These are phyloP conservation scores for Cottus gobio DNA, from an alignment of 2,113 vertebrate species.

Conservation along the genomic window DNA sequence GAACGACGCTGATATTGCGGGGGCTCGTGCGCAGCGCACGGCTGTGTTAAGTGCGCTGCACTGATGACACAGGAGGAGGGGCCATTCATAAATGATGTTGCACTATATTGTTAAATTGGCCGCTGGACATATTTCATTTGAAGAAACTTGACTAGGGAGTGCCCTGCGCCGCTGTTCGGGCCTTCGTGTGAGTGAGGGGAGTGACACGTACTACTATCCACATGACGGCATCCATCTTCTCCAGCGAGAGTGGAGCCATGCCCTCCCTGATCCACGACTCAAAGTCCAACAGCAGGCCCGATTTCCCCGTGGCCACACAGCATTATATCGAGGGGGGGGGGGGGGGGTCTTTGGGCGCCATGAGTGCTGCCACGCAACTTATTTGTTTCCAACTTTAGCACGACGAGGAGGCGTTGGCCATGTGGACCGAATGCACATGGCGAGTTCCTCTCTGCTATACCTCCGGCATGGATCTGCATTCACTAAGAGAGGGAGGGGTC, in stretches of 20 bases:
- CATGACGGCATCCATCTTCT: conserved; percentile 79
- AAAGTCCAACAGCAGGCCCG: conserved; percentile 69
- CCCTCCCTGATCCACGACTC: conserved; percentile 54
- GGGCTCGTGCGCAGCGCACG: conserved; percentile 68
- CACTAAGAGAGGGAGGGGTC: conserved; percentile 64
- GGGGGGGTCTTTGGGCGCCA: conserved; percentile 17
- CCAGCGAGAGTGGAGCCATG: conserved; percentile 54
- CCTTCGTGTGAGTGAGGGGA: conserved; percentile 3
- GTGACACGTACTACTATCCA: conserved; percentile 74
- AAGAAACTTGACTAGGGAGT: neutral
- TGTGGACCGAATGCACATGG: conserved; percentile 57
- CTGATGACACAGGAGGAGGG: conserved; percentile 69
- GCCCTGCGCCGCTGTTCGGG: neutral
- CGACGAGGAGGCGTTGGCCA: conserved; percentile 11
- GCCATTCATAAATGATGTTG: conserved; percentile 75
- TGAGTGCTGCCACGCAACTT: neutral
- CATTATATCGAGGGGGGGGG: neutral
- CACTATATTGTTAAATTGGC: conserved; percentile 57
- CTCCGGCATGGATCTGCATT: conserved; percentile 49
- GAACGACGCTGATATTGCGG: conserved; percentile 67
- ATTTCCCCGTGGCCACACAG: conserved; percentile 24
- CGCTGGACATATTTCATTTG: conserved; percentile 19
- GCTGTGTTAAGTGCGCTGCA: conserved; percentile 57
- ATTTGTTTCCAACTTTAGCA: conserved; percentile 28
- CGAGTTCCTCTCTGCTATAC: conserved; percentile 42